Conservation (phyloP, 2,113 vertebrate genomes). For the Puffinus mauretanicus region DNA sequence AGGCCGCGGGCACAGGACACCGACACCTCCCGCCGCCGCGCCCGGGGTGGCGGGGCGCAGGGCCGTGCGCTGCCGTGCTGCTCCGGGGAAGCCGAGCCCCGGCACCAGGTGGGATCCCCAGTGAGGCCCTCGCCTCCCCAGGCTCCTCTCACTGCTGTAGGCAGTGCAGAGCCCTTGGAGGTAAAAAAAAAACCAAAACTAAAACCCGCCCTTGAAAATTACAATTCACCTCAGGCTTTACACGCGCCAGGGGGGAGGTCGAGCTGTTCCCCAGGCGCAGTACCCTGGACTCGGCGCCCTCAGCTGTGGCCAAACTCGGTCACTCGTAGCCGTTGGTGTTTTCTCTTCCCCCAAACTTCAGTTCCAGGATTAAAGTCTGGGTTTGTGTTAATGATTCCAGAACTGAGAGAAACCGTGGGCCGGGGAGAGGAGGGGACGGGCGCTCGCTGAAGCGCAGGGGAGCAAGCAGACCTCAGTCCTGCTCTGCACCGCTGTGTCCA, state of each 20-base stretch:
- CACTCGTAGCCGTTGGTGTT: background rate
- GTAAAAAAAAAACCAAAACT: background rate
- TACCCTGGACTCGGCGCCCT: accelerated
- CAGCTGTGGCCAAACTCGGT: background rate
- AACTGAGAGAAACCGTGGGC: accelerated
- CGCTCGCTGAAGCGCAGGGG: accelerated
- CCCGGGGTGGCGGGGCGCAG: background rate
- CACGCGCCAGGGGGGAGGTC: accelerated
- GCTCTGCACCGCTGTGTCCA: accelerated
- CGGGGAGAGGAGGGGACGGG: accelerated
- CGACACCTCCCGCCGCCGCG: too few relatives aligned
- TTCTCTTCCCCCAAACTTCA: too few relatives aligned
- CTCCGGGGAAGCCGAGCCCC: background rate
- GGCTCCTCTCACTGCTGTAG: background rate
- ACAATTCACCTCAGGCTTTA: accelerated
- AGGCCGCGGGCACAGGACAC: too few relatives aligned
- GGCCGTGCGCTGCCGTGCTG: too few relatives aligned
- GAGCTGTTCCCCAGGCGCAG: background rate
- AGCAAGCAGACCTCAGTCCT: background rate
- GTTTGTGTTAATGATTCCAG: background rate
- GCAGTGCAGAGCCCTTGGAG: accelerated
- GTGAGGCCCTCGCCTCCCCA: too few relatives aligned
- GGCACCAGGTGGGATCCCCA: too few relatives aligned
- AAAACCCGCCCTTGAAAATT: accelerated
- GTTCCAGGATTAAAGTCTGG: background rate